Evolutionary conservation across 1,140 invertebrate genomes (phyloP), one percentile per base, ranked within the genome.

Genomic region (Atta texana): DNA sequence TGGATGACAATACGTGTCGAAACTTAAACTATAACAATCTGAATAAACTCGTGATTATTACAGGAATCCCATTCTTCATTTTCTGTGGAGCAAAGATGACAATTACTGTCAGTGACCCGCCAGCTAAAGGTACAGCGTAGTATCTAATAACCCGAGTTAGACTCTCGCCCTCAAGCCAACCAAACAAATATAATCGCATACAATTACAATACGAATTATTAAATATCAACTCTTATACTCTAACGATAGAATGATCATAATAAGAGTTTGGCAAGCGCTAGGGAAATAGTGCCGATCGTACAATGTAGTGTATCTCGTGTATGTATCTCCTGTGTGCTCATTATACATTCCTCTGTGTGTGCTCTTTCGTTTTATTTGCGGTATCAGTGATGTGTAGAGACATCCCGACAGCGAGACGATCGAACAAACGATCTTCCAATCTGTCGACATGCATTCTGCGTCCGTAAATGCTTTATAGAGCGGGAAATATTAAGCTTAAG

Each of bases 91-190:
- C 80, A 18, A 75, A 74, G 80, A 75, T 84, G 80, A 84, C 80
- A 84, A 34, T 61, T 84, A 63, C 68, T 75, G 80, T 72, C 63
- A 90, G 90, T 88, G 78, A 89, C 92, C 93, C 93, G 93, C 91
- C 93, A 94, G 94, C 93, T 93, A 95, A 95, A 95, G 95, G 95
- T 95, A 95, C 95, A 95, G 94, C 94, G 95, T 95, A 95, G 94
- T 95, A 95, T 95, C 94, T 95, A 95, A 93, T 95, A 95, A 95
- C 95, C 94, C 94, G 95, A 95, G 94, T 95, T 95, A 95, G 94
- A 95, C 95, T 95, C 95, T 95, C 95, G 92, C 94, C 94, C 94
- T 95, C 94, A 95, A 95, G 94, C 95, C 95, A 95, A 95, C 94
- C 94, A 94, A 95, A 95, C 94, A 95, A 93, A 95, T 95, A 94